Conservation (phyloP, 2,888 invertebrate species). For the Philereme vetulata region DNA sequence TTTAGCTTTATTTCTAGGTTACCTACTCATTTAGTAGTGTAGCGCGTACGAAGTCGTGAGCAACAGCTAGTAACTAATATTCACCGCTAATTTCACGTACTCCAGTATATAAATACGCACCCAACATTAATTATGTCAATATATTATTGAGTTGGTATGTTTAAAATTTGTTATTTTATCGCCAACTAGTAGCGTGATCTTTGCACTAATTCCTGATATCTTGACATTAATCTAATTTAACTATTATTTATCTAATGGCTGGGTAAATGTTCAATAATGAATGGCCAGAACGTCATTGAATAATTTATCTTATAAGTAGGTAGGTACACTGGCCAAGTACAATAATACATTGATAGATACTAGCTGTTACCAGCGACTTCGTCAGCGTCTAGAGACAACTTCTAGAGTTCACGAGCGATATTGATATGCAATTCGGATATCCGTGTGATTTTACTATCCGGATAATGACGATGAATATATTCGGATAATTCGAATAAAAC, state of each 20-base stretch:
- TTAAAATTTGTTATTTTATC: slow-evolving; percentile 43
- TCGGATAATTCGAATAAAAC: too few relatives aligned
- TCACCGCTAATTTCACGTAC: not conserved
- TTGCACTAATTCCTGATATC: slow-evolving; percentile 45
- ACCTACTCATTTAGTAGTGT: too few relatives aligned
- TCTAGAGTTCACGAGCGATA: too few relatives aligned
- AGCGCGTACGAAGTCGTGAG: too few relatives aligned
- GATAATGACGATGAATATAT: too few relatives aligned
- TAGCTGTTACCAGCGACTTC: too few relatives aligned
- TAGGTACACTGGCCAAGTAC: too few relatives aligned
- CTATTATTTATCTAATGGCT: slow-evolving; percentile 14
- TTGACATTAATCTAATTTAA: slow-evolving; percentile 29
- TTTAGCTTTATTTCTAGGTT: too few relatives aligned
- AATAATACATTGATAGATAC: too few relatives aligned
- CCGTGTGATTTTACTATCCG: too few relatives aligned
- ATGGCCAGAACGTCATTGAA: slow-evolving; percentile 30
- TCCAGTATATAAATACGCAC: slow-evolving; percentile 4
- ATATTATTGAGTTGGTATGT: slow-evolving; percentile 24
- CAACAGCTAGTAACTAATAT: not conserved
- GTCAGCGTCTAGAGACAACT: too few relatives aligned
- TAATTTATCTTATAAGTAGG: slow-evolving; percentile 10
- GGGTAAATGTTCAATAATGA: slow-evolving; percentile 20
- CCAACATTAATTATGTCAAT: slow-evolving; percentile 21
- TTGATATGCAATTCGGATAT: too few relatives aligned
- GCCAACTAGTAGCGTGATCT: slow-evolving; percentile 45